Percentiles rank a stretch among this genome's conserved stretches.
Evolutionary conservation across 2,888 invertebrate species (phyloP).

Genomic region (Phalangium opilio): DNA sequence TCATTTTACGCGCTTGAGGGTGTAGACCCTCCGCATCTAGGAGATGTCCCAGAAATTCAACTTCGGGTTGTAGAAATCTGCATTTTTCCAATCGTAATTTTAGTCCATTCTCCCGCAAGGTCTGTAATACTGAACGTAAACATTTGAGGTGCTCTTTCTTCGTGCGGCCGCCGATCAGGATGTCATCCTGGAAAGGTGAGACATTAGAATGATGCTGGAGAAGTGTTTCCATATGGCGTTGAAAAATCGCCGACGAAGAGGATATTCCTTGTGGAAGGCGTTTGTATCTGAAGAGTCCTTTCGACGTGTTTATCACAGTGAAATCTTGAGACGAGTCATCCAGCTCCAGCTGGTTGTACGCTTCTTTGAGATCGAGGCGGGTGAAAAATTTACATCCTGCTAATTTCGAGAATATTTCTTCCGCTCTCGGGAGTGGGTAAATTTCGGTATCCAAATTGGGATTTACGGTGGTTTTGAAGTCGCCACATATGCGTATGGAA

Average conservation of each 20-base stretch:
- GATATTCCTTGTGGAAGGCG: constrained; percentile 28
- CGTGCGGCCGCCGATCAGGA: too few species aligned
- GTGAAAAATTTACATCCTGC: constrained; percentile 25
- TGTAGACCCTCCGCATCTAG: too few species aligned
- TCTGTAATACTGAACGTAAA: too few species aligned
- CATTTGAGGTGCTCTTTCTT: too few species aligned
- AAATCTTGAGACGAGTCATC: constrained; percentile 22
- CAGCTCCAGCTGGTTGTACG: constrained; percentile 28
- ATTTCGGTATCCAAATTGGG: constrained; percentile 23
- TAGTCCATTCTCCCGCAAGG: too few species aligned
- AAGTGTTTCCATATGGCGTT: constrained; percentile 12
- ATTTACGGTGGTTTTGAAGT: constrained; percentile 23
- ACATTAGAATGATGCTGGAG: too few species aligned
- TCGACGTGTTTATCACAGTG: constrained; percentile 23
- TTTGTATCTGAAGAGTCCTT: constrained; percentile 23
- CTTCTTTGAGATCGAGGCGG: constrained; percentile 27
- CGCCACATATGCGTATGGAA: constrained; percentile 28
- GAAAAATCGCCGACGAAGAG: constrained; percentile 29
- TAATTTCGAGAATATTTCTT: constrained; percentile 19
- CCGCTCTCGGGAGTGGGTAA: constrained; percentile 21
- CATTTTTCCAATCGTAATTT: too few species aligned
- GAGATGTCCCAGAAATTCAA: constrained; percentile 23
- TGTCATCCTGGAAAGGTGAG: too few species aligned
- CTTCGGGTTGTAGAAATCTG: too few species aligned
- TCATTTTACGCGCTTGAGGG: constrained; percentile 20